Evolutionary conservation across 2,888 invertebrate species (phyloP).

Genomic region (Polyommatus icarus): DNA sequence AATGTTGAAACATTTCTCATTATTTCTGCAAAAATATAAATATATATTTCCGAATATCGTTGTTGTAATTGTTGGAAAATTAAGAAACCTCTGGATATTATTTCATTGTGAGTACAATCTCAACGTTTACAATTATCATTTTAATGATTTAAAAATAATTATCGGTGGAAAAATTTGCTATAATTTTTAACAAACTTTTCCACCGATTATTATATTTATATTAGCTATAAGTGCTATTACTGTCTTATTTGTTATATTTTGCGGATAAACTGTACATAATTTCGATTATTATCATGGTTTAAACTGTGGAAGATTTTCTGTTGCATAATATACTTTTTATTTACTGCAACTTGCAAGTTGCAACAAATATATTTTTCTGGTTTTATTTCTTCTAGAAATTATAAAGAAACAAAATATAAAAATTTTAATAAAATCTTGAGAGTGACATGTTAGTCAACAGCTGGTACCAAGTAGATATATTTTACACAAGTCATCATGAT

Average conservation of each 20-base stretch:
- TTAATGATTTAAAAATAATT: neutral
- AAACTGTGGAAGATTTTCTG: conserved; percentile 5
- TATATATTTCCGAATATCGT: neutral
- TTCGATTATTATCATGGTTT: neutral
- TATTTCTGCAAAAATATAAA: neutral
- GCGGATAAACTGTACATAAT: neutral
- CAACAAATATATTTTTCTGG: too few relatives aligned
- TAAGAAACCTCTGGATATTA: neutral
- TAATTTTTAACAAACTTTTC: neutral
- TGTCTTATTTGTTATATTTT: neutral
- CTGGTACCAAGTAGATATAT: neutral
- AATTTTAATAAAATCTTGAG: neutral
- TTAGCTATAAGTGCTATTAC: neutral
- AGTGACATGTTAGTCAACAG: neutral
- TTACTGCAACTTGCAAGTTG: neutral
- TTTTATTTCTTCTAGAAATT: neutral
- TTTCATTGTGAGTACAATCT: neutral
- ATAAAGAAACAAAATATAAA: neutral
- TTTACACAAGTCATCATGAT: neutral
- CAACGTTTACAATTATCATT: neutral
- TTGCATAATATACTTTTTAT: neutral
- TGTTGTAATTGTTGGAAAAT: neutral
- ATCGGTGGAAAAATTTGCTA: neutral
- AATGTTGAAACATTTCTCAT: neutral
- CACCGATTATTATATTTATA: neutral